Conservation (phyloP, 2,888 invertebrate species). For the Acrobasis consociella region DNA sequence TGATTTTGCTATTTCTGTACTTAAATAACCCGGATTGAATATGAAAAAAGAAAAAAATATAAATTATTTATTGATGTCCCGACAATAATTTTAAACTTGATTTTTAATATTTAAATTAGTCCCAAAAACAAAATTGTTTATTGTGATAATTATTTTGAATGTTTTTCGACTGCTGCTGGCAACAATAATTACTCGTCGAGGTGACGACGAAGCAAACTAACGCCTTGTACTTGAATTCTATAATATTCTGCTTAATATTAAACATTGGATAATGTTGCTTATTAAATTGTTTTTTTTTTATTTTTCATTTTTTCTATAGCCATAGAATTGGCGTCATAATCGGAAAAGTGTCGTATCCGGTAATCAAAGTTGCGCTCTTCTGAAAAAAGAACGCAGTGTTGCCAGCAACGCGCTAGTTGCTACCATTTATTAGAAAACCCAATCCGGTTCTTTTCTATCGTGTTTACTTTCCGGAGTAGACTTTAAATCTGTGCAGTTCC, state of each 20-base stretch:
- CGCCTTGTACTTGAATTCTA: conserved; percentile 63
- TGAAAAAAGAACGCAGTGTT: conserved; percentile 27
- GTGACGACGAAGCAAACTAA: conserved; percentile 35
- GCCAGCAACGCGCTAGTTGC: conserved; percentile 28
- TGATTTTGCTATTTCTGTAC: too few species aligned
- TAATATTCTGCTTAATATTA: conserved; percentile 67
- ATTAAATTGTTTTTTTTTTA: conserved; percentile 38
- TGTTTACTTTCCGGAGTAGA: conserved; percentile 7
- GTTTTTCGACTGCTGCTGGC: neutral
- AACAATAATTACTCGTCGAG: conserved; percentile 26
- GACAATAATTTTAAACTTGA: too few species aligned
- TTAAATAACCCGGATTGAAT: too few species aligned
- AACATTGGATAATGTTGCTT: conserved; percentile 69
- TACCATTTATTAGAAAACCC: conserved; percentile 30
- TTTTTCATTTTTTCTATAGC: conserved; percentile 26
- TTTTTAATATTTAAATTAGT: too few species aligned
- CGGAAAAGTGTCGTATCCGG: conserved; percentile 42
- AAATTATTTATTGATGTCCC: too few species aligned
- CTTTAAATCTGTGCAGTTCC: conserved; percentile 16
- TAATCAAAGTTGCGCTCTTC: conserved; percentile 26
- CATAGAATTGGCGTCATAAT: conserved; percentile 35
- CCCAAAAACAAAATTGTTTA: neutral
- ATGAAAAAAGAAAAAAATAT: too few species aligned
- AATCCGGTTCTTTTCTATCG: conserved; percentile 23
- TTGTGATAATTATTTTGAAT: neutral